These are phyloP conservation scores for Plagiodera versicolora DNA, from an alignment of 2,888 invertebrate species.

Conservation along the genomic window DNA sequence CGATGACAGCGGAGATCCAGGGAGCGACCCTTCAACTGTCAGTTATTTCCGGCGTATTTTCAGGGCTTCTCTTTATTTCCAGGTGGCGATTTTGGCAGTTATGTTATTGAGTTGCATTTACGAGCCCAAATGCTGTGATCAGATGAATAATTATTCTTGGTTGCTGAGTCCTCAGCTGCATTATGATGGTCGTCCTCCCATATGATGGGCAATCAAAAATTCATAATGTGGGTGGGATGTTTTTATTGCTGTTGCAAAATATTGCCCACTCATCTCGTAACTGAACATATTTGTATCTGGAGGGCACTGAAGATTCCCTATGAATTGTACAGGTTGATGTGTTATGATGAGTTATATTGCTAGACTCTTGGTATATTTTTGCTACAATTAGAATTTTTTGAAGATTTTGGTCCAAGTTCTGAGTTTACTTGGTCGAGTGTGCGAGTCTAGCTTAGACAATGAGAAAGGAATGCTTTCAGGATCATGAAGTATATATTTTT, in stretches of 20 bases:
- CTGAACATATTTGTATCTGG: neutral
- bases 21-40: slow-evolving; percentile 55
- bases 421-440: neutral
- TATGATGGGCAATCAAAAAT: slow-evolving; percentile 56
- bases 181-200: slow-evolving; percentile 80
- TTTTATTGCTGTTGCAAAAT: neutral
- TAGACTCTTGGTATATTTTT: neutral
- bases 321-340: neutral
- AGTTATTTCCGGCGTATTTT: slow-evolving; percentile 73
- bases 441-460: neutral
- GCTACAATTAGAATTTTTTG: neutral
- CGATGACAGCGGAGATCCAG: slow-evolving; percentile 62
- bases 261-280: neutral
- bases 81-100: slow-evolving; percentile 72
- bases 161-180: slow-evolving; percentile 78
- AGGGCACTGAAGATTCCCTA: no score
- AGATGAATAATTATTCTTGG: slow-evolving; percentile 73
- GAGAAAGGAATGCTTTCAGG: neutral
- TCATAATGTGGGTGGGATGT: neutral
- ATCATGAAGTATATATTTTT: neutral
- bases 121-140: slow-evolving; percentile 78
- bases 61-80: slow-evolving; percentile 74
- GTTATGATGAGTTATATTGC: neutral
- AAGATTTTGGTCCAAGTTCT: neutral
- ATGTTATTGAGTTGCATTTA: slow-evolving; percentile 74